Evolutionary conservation across 2,797 vertebrate species (phyloP).

Genomic region (Cynopterus sphinx): DNA sequence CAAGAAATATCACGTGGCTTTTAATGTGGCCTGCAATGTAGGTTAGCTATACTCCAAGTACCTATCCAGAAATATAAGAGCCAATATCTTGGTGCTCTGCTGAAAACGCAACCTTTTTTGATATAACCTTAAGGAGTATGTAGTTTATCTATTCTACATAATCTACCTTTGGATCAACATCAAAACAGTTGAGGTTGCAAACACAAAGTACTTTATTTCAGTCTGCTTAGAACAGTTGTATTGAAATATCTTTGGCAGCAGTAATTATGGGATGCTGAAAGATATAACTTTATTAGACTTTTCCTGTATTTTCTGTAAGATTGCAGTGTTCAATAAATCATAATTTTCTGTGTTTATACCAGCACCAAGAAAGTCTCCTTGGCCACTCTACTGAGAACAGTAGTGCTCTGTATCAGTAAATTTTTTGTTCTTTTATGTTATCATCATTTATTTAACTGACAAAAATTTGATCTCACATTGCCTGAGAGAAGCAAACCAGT

Average conservation of each 20-base stretch:
- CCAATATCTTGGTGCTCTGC: slow-evolving; percentile 16
- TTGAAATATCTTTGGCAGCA: slow-evolving; percentile 59
- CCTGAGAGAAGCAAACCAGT: not conserved
- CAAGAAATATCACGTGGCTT: slow-evolving; percentile 34
- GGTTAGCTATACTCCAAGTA: slow-evolving; percentile 43
- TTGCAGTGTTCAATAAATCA: slow-evolving; percentile 39
- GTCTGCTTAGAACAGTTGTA: slow-evolving; percentile 42
- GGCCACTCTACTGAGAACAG: not conserved
- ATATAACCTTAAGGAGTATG: slow-evolving; percentile 59
- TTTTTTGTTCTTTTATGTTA: not conserved
- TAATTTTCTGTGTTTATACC: not conserved
- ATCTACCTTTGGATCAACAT: slow-evolving; percentile 47
- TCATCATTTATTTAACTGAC: not conserved
- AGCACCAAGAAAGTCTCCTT: not conserved
- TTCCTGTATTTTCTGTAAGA: slow-evolving; percentile 26
- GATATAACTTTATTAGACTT: slow-evolving; percentile 44
- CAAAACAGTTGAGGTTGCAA: slow-evolving; percentile 69
- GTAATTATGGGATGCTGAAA: not conserved
- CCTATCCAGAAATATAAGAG: slow-evolving; percentile 40
- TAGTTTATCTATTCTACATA: slow-evolving; percentile 60
- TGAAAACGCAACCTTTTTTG: slow-evolving; percentile 57
- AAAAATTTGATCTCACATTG: not conserved
- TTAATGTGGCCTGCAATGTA: slow-evolving; percentile 24
- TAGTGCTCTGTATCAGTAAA: not conserved
- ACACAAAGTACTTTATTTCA: slow-evolving; percentile 51